phyloP scores from a whole-genome alignment of 2,888 invertebrate species.

The Ariolimax columbianus region DNA sequence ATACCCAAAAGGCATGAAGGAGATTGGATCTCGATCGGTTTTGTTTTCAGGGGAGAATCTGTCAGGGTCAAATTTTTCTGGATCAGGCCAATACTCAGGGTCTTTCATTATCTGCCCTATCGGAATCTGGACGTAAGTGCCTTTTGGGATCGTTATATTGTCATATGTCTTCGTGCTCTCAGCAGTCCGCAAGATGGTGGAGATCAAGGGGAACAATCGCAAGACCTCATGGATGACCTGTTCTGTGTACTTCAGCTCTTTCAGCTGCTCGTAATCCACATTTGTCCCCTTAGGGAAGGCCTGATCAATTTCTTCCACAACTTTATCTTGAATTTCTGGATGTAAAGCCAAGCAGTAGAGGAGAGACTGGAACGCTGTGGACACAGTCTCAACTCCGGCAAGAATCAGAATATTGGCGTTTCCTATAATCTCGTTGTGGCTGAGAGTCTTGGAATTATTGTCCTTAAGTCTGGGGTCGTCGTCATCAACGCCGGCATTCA shows the following conservation, averaged over 20 bases:
- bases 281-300: background rate
- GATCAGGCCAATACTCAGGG: conserved; percentile 34
- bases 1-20: conserved; percentile 38
- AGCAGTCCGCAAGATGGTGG: conserved; percentile 1
- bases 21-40: conserved; percentile 11
- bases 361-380: conserved; percentile 15
- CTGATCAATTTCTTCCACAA: conserved; percentile 24
- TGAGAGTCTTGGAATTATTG: background rate
- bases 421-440: conserved; percentile 25
- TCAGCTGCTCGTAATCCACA: conserved; percentile 13
- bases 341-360: conserved; percentile 33
- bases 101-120: conserved; percentile 30
- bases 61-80: conserved; percentile 41
- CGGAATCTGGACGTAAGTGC: conserved; percentile 9
- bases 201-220: conserved; percentile 18
- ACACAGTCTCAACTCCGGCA: conserved; percentile 38
- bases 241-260: conserved; percentile 36
- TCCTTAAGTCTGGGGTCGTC: conserved; percentile 3
- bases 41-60: conserved; percentile 44
- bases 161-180: conserved; percentile 27
- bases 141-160: conserved; percentile 29
- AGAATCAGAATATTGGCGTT: conserved; percentile 23
- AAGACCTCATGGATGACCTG: conserved; percentile 40
- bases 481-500: conserved; percentile 13
- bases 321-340: conserved; percentile 27